These are phyloP conservation scores for Vesta saturnalis DNA, from an alignment of 2,888 invertebrate species.

Conservation along the genomic window DNA sequence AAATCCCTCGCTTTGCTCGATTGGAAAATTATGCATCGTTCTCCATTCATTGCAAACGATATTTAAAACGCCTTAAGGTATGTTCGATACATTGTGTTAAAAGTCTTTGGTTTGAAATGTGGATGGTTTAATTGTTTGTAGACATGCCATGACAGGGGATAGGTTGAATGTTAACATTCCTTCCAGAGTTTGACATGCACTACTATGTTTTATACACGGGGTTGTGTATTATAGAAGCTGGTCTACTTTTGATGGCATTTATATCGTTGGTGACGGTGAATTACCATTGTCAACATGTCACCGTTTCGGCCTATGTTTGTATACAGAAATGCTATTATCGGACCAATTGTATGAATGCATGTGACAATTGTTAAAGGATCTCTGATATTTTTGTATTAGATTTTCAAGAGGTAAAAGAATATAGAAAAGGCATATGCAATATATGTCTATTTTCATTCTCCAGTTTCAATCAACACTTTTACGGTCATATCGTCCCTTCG, in stretches of 20 bases:
- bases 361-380: slow-evolving; percentile 25
- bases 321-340: slow-evolving; percentile 59
- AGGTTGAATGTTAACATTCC: slow-evolving; percentile 45
- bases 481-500: too few species aligned
- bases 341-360: slow-evolving; percentile 48
- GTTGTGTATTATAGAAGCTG: slow-evolving; percentile 10
- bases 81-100: slow-evolving; percentile 10
- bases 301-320: slow-evolving; percentile 55
- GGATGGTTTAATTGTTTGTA: slow-evolving; percentile 46
- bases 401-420: slow-evolving; percentile 6
- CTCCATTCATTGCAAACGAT: too few species aligned
- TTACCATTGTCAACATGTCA: slow-evolving; percentile 52
- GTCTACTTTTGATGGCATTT: slow-evolving; percentile 23
- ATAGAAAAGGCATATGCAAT: neutral
- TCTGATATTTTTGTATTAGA: slow-evolving; percentile 11
- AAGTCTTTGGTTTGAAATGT: slow-evolving; percentile 27
- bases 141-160: slow-evolving; percentile 52
- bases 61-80: neutral
- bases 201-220: slow-evolving; percentile 14
- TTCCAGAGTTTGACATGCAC: slow-evolving; percentile 34
- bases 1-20: too few species aligned
- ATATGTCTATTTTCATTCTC: neutral
- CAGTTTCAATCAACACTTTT: neutral
- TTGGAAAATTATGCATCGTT: too few species aligned
- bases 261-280: slow-evolving; percentile 25